These are phyloP conservation scores for Psix sp. DNA, from an alignment of 1,140 invertebrate species.

Conservation along the genomic window DNA sequence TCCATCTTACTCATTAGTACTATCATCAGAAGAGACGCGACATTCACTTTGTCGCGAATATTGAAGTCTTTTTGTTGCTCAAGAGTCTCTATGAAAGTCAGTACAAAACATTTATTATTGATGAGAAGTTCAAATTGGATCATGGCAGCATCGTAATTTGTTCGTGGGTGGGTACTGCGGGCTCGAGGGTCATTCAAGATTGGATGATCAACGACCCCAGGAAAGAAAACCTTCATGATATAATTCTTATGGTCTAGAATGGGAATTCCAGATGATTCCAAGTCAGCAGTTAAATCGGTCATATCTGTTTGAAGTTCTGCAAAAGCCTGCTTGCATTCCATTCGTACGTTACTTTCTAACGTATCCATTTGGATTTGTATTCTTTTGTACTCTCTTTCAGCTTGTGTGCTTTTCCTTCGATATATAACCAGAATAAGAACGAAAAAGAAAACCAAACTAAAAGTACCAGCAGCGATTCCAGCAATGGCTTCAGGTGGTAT, in stretches of 20 bases:
- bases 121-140: slow-evolving; percentile 95
- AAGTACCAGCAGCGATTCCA: slow-evolving; percentile 88
- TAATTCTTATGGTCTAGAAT: slow-evolving; percentile 97
- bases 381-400: slow-evolving; percentile 96
- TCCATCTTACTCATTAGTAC: slow-evolving; percentile 97
- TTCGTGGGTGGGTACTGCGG: slow-evolving; percentile 85
- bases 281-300: slow-evolving; percentile 97
- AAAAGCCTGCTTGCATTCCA: slow-evolving; percentile 99
- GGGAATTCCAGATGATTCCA: slow-evolving; percentile 96
- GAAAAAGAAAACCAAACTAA: slow-evolving; percentile 89
- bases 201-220: slow-evolving; percentile 93
- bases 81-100: slow-evolving; percentile 94
- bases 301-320: slow-evolving; percentile 99
- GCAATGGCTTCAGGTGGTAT: slow-evolving; percentile 92
- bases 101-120: slow-evolving; percentile 94
- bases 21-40: slow-evolving; percentile 94
- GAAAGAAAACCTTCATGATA: slow-evolving; percentile 99
- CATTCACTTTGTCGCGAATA: slow-evolving; percentile 94
- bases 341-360: slow-evolving; percentile 97
- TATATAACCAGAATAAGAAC: slow-evolving; percentile 92
- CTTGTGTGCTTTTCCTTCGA: slow-evolving; percentile 93
- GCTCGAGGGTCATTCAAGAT: slow-evolving; percentile 91
- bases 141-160: slow-evolving; percentile 95
- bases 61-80: slow-evolving; percentile 94
- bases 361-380: slow-evolving; percentile 99